Evolutionary conservation across 2,797 vertebrate genomes (phyloP).

Genomic region (Pempheris klunzingeri): DNA sequence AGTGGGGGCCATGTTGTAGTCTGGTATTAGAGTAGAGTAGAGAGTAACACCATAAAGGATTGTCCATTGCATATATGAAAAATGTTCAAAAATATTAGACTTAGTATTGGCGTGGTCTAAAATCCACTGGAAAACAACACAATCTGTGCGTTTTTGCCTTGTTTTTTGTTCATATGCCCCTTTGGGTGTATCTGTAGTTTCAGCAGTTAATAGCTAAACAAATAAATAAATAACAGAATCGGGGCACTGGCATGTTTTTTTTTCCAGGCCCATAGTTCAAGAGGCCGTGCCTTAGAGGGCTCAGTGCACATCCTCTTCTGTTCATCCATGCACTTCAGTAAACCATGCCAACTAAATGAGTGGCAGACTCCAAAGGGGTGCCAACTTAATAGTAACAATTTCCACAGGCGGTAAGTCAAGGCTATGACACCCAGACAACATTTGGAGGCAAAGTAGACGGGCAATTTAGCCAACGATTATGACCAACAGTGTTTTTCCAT

Average conservation of each 20-base stretch:
- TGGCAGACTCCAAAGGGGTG: constrained; percentile 37
- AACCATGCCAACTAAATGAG: constrained; percentile 45
- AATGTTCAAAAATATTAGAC: neutral
- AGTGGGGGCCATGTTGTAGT: neutral
- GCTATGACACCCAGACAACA: constrained; percentile 59
- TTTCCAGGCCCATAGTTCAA: constrained; percentile 23
- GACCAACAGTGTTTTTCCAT: constrained; percentile 59
- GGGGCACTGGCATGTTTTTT: constrained; percentile 3
- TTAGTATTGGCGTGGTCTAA: neutral
- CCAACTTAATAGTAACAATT: constrained; percentile 54
- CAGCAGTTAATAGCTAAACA: constrained; percentile 12
- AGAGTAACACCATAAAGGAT: neutral
- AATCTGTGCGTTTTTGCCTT: neutral
- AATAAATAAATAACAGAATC: constrained; percentile 20
- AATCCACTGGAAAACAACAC: neutral
- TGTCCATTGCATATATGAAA: neutral
- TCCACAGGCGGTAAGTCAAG: constrained; percentile 55
- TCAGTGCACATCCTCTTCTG: constrained; percentile 14
- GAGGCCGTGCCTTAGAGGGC: constrained; percentile 8
- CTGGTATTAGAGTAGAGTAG: neutral
- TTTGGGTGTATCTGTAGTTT: neutral
- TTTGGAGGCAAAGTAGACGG: constrained; percentile 62
- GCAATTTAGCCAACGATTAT: constrained; percentile 69
- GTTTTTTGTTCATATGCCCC: neutral
- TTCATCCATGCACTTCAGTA: constrained; percentile 37